Percentiles rank a stretch among this genome's conserved stretches.
Evolutionary conservation across 2,888 invertebrate species (phyloP).

Genomic region (Melolontha melolontha): DNA sequence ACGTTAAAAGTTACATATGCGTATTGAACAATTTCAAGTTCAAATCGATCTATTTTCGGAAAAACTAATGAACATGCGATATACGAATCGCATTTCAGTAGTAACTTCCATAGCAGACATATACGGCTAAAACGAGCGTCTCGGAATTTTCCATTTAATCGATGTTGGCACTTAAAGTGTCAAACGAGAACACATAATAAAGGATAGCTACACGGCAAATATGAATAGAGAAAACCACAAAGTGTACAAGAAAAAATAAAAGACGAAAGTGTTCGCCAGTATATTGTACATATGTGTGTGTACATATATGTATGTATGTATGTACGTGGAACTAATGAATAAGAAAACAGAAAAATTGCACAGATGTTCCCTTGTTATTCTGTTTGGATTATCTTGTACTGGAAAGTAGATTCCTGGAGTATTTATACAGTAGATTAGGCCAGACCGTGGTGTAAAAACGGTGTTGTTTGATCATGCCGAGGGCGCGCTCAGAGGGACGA

Average conservation of each 20-base stretch:
- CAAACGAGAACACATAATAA: too few species aligned
- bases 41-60: too few species aligned
- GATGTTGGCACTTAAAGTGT: too few species aligned
- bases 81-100: conserved; percentile 51
- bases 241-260: too few species aligned
- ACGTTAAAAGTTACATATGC: too few species aligned
- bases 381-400: conserved; percentile 58
- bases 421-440: conserved; percentile 64
- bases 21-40: too few species aligned
- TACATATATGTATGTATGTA: conserved; percentile 10
- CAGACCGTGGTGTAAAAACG: conserved; percentile 60
- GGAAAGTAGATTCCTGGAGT: conserved; percentile 60
- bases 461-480: conserved; percentile 59
- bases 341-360: conserved; percentile 55
- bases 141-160: too few species aligned
- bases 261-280: too few species aligned
- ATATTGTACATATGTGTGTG: neutral
- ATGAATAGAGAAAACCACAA: too few species aligned
- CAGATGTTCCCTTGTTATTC: conserved; percentile 57
- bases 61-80: too few species aligned
- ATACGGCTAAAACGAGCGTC: too few species aligned
- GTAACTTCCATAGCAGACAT: neutral
- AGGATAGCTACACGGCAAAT: too few species aligned
- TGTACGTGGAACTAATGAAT: conserved; percentile 50
- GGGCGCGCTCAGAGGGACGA: conserved; percentile 50